These are phyloP conservation scores for Pan troglodytes DNA, from an alignment of 2,113 vertebrate species.

Conservation along the genomic window NHGRI_mPanTro3-v2.1_pri NC_072409.2:100193001-100193500, in stretches of 20 bases:
- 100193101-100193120: not conserved
- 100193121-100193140: not conserved
- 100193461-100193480: not conserved
- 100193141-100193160: not conserved
- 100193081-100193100: not conserved
- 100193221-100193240: not conserved
- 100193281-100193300: not conserved
- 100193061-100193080: not conserved
- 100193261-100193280: not conserved
- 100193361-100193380: not conserved
- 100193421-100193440: not conserved
- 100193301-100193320: not conserved
- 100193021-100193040: not conserved
- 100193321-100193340: not conserved
- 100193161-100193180: not conserved
- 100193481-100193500: not conserved
- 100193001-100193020: not conserved
- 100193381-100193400: not conserved
- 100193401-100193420: not conserved
- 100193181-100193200: not conserved
- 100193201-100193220: not conserved
- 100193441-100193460: not conserved
- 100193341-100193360: not conserved
- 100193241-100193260: not conserved
- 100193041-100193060: not conserved